Evolutionary conservation across 2,797 vertebrate genomes (phyloP).

Genomic region (Chaenodraco wilsoni): DNA sequence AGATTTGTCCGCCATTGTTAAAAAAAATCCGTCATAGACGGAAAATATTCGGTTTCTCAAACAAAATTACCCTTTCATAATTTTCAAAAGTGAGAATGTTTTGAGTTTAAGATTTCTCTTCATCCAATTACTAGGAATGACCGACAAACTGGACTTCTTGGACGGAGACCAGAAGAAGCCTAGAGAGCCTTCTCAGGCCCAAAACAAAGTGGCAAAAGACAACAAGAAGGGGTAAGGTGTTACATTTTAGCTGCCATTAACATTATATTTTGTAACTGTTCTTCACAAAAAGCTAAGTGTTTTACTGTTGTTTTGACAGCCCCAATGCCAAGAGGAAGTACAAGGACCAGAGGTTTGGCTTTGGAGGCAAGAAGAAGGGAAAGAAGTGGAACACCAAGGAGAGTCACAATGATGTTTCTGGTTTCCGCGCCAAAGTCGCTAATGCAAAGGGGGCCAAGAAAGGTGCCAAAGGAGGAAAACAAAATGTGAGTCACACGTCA

Average conservation of each 20-base stretch:
- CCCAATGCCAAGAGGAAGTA: slow-evolving; percentile 91
- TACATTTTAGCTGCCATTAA: background rate
- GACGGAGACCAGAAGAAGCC: slow-evolving; percentile 87
- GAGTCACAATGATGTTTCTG: slow-evolving; percentile 91
- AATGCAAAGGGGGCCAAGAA: slow-evolving; percentile 87
- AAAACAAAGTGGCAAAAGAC: slow-evolving; percentile 55
- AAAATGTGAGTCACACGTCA: slow-evolving; percentile 70
- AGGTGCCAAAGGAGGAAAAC: slow-evolving; percentile 84
- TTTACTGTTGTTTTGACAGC: slow-evolving; percentile 70
- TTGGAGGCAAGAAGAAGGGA: slow-evolving; percentile 95
- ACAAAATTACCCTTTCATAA: background rate
- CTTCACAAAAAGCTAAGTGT: background rate
- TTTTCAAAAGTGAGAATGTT: background rate
- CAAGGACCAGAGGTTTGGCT: slow-evolving; percentile 96
- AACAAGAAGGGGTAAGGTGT: slow-evolving; percentile 85
- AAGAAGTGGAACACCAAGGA: slow-evolving; percentile 97
- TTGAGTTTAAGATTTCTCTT: slow-evolving; percentile 10
- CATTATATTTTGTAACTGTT: background rate
- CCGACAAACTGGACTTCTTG: slow-evolving; percentile 96
- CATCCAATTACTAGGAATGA: slow-evolving; percentile 86
- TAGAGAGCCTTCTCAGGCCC: slow-evolving; percentile 58
- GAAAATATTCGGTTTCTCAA: too few relatives aligned
- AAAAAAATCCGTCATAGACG: too few relatives aligned
- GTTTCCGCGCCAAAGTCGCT: slow-evolving; percentile 88
- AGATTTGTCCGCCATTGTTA: too few relatives aligned